Evolutionary conservation across 2,797 vertebrate genomes (phyloP).

Genomic region (Melanogrammus aeglefinus): DNA sequence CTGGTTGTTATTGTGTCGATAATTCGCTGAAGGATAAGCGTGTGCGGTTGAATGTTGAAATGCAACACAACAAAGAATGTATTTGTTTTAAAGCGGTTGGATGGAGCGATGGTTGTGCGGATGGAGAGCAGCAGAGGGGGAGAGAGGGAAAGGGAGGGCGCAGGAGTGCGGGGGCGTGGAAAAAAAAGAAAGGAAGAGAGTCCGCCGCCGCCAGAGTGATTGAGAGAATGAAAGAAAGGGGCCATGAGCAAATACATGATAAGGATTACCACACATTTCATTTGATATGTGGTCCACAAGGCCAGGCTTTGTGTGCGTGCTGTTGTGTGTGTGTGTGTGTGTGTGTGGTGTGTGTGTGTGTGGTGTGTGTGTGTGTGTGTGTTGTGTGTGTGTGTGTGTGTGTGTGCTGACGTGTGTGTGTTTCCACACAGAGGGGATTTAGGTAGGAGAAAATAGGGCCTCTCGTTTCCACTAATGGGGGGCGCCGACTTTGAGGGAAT

Average conservation of each 20-base stretch:
- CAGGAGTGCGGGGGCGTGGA: not conserved
- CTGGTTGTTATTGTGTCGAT: not conserved
- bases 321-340: not conserved
- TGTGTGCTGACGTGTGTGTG: not conserved
- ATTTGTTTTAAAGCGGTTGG: not conserved
- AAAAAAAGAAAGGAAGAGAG: too few species aligned
- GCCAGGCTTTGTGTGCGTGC: not conserved
- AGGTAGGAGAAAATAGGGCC: slow-evolving; percentile 57
- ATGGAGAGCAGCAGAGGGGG: not conserved
- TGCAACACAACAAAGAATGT: not conserved
- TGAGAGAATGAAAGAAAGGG: slow-evolving; percentile 27
- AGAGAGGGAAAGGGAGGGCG: not conserved
- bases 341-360: too few species aligned
- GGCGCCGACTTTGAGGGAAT: slow-evolving; percentile 53
- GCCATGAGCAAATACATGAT: not conserved
- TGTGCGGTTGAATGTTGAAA: not conserved
- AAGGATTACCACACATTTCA: not conserved
- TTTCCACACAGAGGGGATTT: slow-evolving; percentile 33
- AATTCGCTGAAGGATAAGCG: not conserved
- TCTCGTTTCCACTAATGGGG: slow-evolving; percentile 64
- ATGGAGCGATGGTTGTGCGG: not conserved
- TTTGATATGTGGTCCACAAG: not conserved
- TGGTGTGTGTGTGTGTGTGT: not conserved
- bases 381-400: not conserved
- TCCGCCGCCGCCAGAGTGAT: too few species aligned